Evolutionary conservation across 2,797 vertebrate species (phyloP), one percentile per base, ranked within the genome.

Genomic region (Sebastes oblongus): DNA sequence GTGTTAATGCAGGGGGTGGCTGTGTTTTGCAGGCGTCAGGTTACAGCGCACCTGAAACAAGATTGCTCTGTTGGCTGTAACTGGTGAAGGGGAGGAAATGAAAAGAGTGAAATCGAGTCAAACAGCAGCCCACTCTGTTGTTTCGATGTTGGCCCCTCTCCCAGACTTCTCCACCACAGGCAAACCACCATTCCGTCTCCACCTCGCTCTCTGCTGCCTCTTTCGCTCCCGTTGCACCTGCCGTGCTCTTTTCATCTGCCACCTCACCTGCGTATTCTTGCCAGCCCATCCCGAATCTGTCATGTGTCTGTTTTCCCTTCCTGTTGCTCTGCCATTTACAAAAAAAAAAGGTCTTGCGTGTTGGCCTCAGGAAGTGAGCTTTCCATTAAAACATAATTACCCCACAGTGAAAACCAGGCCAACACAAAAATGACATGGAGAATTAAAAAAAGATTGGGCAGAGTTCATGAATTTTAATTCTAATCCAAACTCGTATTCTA

Each of bases 401-500:
- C 61, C 55, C 39, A 64, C 52, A 76, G 80, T 87, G 67, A 74
- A 83, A 90, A 87, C 39, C 82, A 79, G 88, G 86, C 83, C 85
- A 66, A 75, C 77, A 66, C 82, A 73, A 78, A 80, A 88, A 90
- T 81, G 76, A 88, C 75, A 88, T 69, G 64, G 66, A 80, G 82
- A 86, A 88, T 76, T 74, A 79, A 90, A 86, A 83, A 84, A 86
- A 73, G 77, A 86, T 74, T 69, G 77, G 50, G 65, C 55, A 73
- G 69, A 82, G 66, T 86, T 89, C 85, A 92, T 94, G 88, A 89
- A 92, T 93, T 90, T 92, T 85, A 94, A 94, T 92, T 91, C 83
- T 80, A 93, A 90, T 90, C 82, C 84, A 86, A 92, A 91, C 86
- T 88, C 77, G 83, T 89, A 85, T 88, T 92, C 78, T 68, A 84